Evolutionary conservation across 1,140 invertebrate species (phyloP).

Genomic region (Helicoverpa armigera): DNA sequence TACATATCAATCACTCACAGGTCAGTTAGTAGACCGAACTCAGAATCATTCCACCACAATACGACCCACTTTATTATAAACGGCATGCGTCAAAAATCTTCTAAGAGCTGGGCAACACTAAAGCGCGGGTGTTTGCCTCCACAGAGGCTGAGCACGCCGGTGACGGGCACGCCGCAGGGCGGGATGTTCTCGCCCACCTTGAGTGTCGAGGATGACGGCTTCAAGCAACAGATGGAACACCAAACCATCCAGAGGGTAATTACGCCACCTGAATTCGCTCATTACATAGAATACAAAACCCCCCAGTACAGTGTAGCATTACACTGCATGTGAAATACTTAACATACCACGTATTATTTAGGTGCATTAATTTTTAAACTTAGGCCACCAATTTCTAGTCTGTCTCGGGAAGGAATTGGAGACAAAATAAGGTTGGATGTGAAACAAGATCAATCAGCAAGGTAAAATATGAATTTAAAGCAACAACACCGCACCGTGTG

Average conservation of each 20-base stretch:
- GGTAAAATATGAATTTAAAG: conserved; percentile 74
- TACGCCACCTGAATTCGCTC: conserved; percentile 51
- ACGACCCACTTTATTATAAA: neutral
- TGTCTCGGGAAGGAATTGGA: conserved; percentile 82
- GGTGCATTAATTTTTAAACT: conserved; percentile 71
- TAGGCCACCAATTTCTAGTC: conserved; percentile 82
- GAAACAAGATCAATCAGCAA: conserved; percentile 82
- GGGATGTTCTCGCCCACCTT: conserved; percentile 78
- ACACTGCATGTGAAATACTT: conserved; percentile 56
- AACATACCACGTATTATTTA: conserved; percentile 60
- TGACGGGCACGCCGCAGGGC: conserved; percentile 79
- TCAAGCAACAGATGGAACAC: conserved; percentile 83
- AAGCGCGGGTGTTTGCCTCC: conserved; percentile 48
- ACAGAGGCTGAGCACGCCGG: conserved; percentile 79
- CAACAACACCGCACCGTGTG: conserved; percentile 72
- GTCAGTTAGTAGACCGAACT: conserved; percentile 51
- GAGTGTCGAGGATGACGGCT: conserved; percentile 80
- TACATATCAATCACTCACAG: conserved; percentile 84
- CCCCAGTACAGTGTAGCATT: conserved; percentile 46
- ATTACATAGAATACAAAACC: conserved; percentile 35
- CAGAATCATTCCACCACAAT: conserved; percentile 39
- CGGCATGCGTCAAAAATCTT: neutral
- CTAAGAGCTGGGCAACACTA: neutral
- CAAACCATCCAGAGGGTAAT: conserved; percentile 83
- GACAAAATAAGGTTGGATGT: conserved; percentile 84